Evolutionary conservation across 2,888 invertebrate genomes (phyloP), one percentile per base, ranked within the genome.

Genomic region (Stegana nigrithorax): DNA sequence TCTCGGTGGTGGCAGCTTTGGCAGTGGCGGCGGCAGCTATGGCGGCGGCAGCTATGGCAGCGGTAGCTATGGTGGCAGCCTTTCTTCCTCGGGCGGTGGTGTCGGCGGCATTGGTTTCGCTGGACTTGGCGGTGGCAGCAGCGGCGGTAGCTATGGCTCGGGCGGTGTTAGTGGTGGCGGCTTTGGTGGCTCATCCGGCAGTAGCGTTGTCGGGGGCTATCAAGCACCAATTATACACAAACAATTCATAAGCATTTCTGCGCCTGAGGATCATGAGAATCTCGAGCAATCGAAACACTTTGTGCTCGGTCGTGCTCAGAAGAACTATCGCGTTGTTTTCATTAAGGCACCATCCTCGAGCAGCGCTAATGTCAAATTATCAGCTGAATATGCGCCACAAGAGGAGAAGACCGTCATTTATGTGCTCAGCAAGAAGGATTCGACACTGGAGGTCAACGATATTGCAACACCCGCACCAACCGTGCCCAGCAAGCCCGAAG

Each of bases 341-440:
- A 84, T 85, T 62, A 84, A 83, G 73, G 82, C 84, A 17, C 85
- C 85, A 27, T 74, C 81, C 0, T 73, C 80, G 3, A 74, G 77
- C 60, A 74, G 63, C 17, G 72, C 81, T 62, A 81, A 81, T 47
- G 76, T 81, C 3, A 75, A 75, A 57, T 63, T 84, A 4, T 79
- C 83, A 0, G 84, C 83, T 12, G 80, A 82, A 63, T 80, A 80
- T 67, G 81, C 83, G 1, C 82, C 83, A 70, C 74, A 76, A 59
- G 83, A 85, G 66, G 84, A 85, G 65, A 85, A 84, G 74, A 85
- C 85, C 12, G 82, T 83, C 67, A 84, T 85, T 63, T 85, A 84
- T 71, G 84, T 85, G 56, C 76, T 85, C 62, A 79, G 75, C 69
- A 82, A 85, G 69, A 85, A 85, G 72, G 81, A 83, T 36, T 68